Evolutionary conservation across 92 coral and sea anemone genomes (phyloP), one percentile per base, ranked within the genome.

Genomic region (Siderastrea radians): DNA sequence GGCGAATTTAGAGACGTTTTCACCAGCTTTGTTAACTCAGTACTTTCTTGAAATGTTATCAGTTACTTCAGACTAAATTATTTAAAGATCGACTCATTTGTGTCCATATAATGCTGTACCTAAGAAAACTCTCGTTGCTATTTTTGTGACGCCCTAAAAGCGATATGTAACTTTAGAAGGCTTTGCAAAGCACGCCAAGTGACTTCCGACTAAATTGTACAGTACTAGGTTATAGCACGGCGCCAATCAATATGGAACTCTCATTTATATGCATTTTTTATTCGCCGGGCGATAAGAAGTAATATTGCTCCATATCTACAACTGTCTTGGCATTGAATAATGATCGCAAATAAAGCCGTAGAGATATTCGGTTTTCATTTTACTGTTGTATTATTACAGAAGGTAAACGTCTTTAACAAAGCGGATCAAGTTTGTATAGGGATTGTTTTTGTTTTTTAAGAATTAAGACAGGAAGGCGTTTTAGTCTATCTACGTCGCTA

Each of bases 191-290:
- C 64, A 73, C 55, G 73, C 66, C 68, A 74, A 58, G 59, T 49
- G 68, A 84, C 80, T 84, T 84, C 87, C 87, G 87, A 84, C 84
- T 26, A 84, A 84, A 84, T 84, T 84, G 87, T 84, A 84, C 87
- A 73, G 87, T 84, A 84, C 87, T 73, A 7, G 55, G 78, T 16
- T 58, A 43, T 14, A 49, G 49, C 72, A 17, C 83, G 45, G 68
- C 52, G 65, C 72, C 26, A 61, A 16, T 17, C 80, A 51, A 84
- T 75, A 61, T 47, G 64, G 14, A 43, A 16, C 14, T 70, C 65
- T 74, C 43, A 51, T 73, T 60, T 74, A 16, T 50, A 84, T 51
- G 63, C 64, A 74, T 43, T 73, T 84, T 61, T 74, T 50, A 4
- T 51, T 70, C 61, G 80, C 51, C 17, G n/a, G 47, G 79, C 14